Evolutionary conservation across 2,113 vertebrate species (phyloP).

Genomic region (Phrynosoma blainvillii): DNA sequence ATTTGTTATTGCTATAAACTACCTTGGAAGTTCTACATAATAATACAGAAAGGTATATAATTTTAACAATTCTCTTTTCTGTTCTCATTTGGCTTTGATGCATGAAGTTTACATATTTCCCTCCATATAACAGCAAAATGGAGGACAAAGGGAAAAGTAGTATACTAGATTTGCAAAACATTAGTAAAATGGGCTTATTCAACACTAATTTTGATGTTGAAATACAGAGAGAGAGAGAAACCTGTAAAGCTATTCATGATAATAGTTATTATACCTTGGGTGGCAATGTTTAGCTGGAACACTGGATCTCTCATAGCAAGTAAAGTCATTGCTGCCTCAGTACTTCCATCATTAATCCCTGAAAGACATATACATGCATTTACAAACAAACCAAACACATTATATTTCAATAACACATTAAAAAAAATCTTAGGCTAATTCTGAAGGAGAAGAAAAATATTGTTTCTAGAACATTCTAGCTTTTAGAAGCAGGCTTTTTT

Average conservation of each 20-base stretch:
- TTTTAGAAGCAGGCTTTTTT: background rate
- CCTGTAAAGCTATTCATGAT: background rate
- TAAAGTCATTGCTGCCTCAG: slow-evolving; percentile 91
- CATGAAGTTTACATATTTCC: background rate
- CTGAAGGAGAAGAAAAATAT: background rate
- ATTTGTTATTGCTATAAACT: background rate
- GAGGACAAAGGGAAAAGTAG: background rate
- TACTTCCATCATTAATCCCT: slow-evolving; percentile 83
- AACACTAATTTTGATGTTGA: background rate
- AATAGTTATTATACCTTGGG: slow-evolving; percentile 67
- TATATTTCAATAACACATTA: background rate
- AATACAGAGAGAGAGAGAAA: background rate
- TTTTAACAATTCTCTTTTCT: background rate
- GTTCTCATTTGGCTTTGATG: background rate
- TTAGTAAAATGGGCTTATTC: background rate
- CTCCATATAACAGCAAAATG: background rate
- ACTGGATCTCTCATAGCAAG: slow-evolving; percentile 86
- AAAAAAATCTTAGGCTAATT: background rate
- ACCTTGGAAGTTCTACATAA: background rate
- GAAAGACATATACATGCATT: slow-evolving; percentile 37
- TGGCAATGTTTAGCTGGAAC: slow-evolving; percentile 69
- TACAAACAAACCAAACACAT: background rate
- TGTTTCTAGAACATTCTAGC: background rate
- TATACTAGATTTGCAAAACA: background rate
- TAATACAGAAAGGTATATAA: background rate